Evolutionary conservation across 1,140 invertebrate species (phyloP).

Genomic region (Drosophila mauritiana): DNA sequence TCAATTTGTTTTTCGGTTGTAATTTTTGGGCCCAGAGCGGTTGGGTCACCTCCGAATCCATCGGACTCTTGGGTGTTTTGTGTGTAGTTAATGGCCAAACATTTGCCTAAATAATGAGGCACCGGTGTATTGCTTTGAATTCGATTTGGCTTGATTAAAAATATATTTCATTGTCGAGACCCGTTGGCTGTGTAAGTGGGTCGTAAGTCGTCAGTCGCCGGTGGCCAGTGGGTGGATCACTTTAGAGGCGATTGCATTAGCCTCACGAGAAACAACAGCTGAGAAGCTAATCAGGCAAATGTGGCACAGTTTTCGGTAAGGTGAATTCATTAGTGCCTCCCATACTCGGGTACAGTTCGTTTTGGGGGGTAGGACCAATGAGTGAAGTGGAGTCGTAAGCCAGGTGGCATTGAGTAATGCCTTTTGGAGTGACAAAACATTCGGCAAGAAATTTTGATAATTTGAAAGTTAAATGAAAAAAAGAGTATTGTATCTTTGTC

Average conservation of each 20-base stretch:
- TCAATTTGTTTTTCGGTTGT: slow-evolving; percentile 71
- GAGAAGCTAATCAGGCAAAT: slow-evolving; percentile 78
- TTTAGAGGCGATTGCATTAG: slow-evolving; percentile 10
- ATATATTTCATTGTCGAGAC: slow-evolving; percentile 75
- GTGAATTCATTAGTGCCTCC: slow-evolving; percentile 47
- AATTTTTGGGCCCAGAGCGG: slow-evolving; percentile 25
- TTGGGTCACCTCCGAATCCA: slow-evolving; percentile 24
- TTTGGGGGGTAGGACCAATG: slow-evolving; percentile 27
- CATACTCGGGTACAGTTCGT: slow-evolving; percentile 1
- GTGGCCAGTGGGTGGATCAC: slow-evolving; percentile 24
- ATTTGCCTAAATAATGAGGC: slow-evolving; percentile 81
- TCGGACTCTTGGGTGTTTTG: slow-evolving; percentile 38
- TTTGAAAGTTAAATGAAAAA: not conserved
- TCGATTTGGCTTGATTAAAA: slow-evolving; percentile 82
- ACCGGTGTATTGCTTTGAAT: slow-evolving; percentile 82
- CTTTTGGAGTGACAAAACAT: not conserved
- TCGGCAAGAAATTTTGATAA: not conserved
- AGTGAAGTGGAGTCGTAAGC: slow-evolving; percentile 18
- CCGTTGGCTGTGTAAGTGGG: slow-evolving; percentile 26
- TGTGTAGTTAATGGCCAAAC: slow-evolving; percentile 76
- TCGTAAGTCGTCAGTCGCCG: not conserved
- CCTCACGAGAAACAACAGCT: slow-evolving; percentile 50
- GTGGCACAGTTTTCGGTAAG: slow-evolving; percentile 57
- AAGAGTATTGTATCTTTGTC: not conserved
- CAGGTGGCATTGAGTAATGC: slow-evolving; percentile 45